Evolutionary conservation across 2,797 vertebrate genomes (phyloP), one percentile per base, ranked within the genome.

Genomic region (Pseudomugil tenellus): DNA sequence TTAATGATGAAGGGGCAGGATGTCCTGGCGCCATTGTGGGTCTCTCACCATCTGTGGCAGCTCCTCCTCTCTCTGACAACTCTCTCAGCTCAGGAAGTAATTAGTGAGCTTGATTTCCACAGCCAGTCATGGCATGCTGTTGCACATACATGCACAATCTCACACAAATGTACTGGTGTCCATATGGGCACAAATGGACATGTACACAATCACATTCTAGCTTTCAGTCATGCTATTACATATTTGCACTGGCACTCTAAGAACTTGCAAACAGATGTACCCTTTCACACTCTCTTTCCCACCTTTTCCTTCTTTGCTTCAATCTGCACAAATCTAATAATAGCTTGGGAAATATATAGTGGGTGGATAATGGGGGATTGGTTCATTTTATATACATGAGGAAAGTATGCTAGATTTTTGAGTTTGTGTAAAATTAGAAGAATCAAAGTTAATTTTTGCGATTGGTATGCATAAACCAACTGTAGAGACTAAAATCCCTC

Each of bases 21-120:
- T 84, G 79, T 89, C 74, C 80, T 88, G 86, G 84, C 85, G 64
- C 91, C 89, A 84, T 66, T 63, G 79, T 79, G 78, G 84, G 89
- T 91, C 90, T 91, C 89, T 82, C 84, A 83, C 92, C 92, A 93
- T 93, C 88, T 92, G 92, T 84, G 82, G 83, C 88, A 89, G 87
- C 86, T 91, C 88, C 87, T 86, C 87, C 89, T 90, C 79, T 88
- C 74, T 67, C 70, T 90, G 91, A 92, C 90, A 90, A 87, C 83
- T 90, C 84, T 90, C 84, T 91, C 84, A 88, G 83, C 84, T 84
- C 87, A 74, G 83, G 85, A 92, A 87, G 91, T 91, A 90, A 92
- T 92, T 91, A 92, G 89, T 81, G 83, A 86, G 84, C 87, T 84
- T 57, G 48, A 92, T 91, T 91, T 84, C 80, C 85, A 84, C 79